phyloP scores from a whole-genome alignment of 1,140 invertebrate species.

The Heliconius melpomene region DNA sequence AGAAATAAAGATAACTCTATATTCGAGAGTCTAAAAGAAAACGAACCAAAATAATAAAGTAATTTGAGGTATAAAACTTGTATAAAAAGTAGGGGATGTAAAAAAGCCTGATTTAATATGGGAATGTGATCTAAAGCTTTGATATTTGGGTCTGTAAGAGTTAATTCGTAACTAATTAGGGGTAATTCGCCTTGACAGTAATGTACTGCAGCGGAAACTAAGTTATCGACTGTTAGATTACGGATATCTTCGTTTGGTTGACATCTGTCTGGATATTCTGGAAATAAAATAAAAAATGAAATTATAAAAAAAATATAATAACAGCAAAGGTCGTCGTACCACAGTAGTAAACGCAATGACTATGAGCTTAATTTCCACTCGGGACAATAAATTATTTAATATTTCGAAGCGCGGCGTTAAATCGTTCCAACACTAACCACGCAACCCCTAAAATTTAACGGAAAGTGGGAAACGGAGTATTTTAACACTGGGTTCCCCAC shows the following conservation, averaged over 20 bases:
- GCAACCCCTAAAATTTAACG: not conserved
- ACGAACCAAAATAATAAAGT: conserved; percentile 82
- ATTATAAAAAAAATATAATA: no score
- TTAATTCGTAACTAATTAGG: conserved; percentile 87
- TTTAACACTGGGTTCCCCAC: not conserved
- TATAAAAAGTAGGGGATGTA: conserved; percentile 86
- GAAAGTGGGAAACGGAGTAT: not conserved
- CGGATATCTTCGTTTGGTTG: conserved; percentile 82
- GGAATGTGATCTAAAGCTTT: conserved; percentile 86
- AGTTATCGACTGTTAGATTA: conserved; percentile 89
- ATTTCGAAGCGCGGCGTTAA: not conserved
- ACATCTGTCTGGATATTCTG: conserved; percentile 73
- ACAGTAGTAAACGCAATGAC: no score
- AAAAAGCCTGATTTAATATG: conserved; percentile 85
- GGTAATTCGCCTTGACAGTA: conserved; percentile 90
- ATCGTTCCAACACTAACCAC: not conserved
- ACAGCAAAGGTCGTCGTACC: no score
- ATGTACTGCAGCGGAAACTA: conserved; percentile 90
- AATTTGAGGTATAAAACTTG: conserved; percentile 86
- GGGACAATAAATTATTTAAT: not conserved
- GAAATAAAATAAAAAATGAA: conserved; percentile 34
- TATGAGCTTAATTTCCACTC: not conserved
- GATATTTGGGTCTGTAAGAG: conserved; percentile 84
- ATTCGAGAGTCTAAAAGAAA: conserved; percentile 83
- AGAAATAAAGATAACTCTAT: conserved; percentile 84